Evolutionary conservation across 2,797 vertebrate genomes (phyloP).

Genomic region (Danio choprae): DNA sequence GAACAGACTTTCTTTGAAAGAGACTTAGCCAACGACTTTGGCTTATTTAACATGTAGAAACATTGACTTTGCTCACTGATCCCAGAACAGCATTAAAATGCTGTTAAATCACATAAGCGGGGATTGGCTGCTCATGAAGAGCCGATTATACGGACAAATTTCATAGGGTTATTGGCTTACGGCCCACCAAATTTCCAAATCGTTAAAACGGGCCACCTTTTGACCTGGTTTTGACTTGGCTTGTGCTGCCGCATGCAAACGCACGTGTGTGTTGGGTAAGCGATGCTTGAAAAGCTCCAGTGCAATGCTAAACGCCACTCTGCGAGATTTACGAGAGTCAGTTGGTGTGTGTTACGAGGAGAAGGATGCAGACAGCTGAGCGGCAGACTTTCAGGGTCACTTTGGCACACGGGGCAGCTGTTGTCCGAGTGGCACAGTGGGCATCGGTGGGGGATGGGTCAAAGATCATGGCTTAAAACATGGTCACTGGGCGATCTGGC

Average conservation of each 20-base stretch:
- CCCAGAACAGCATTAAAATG: constrained; percentile 24
- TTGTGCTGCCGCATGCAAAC: constrained; percentile 19
- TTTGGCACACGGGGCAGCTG: constrained; percentile 61
- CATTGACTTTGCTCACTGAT: constrained; percentile 38
- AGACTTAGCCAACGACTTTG: neutral
- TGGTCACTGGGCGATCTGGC: constrained; percentile 57
- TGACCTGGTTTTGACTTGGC: constrained; percentile 52
- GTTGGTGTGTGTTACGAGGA: constrained; percentile 21
- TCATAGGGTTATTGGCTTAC: constrained; percentile 22
- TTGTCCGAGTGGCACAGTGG: constrained; percentile 5
- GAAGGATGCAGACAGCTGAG: constrained; percentile 56
- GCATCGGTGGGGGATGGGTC: constrained; percentile 54
- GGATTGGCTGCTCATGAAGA: constrained; percentile 46
- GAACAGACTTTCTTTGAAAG: too few relatives aligned
- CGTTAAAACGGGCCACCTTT: constrained; percentile 42
- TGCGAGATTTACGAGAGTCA: constrained; percentile 49
- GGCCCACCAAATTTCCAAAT: constrained; percentile 32
- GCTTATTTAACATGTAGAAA: constrained; percentile 47
- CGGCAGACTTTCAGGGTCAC: constrained; percentile 68
- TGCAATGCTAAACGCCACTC: constrained; percentile 42
- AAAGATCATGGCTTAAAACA: constrained; percentile 73
- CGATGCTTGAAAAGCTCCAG: constrained; percentile 9
- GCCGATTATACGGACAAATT: constrained; percentile 37
- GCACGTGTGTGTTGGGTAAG: neutral
- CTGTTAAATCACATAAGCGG: constrained; percentile 52